phyloP scores from a whole-genome alignment of 2,888 invertebrate species.

The Eupithecia centaureata region DNA sequence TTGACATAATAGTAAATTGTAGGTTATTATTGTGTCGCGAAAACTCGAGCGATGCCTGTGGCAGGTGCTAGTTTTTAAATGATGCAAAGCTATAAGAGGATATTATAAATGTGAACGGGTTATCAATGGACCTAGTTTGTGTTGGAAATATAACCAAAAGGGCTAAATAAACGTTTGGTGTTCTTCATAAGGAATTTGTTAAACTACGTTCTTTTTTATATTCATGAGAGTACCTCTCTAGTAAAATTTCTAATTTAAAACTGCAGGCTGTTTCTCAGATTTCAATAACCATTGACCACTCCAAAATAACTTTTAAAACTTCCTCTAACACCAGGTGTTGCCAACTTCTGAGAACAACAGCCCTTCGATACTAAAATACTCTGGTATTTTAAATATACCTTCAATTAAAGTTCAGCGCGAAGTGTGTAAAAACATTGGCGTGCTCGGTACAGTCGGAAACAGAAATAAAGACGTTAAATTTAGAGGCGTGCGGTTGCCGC shows the following conservation, averaged over 20 bases:
- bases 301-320: constrained; percentile 37
- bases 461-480: constrained; percentile 83
- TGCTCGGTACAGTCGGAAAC: constrained; percentile 70
- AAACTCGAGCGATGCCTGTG: no score
- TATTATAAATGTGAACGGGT: no score
- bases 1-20: no score
- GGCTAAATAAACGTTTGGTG: no score
- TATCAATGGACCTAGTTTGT: no score
- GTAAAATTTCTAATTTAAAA: neutral
- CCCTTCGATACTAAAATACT: constrained; percentile 40
- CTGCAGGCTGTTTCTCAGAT: neutral
- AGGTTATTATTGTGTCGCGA: no score
- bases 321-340: constrained; percentile 41
- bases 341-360: constrained; percentile 29
- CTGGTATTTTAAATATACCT: constrained; percentile 42
- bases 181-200: no score
- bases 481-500: constrained; percentile 78
- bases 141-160: no score
- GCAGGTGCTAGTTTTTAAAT: no score
- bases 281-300: constrained; percentile 20
- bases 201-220: no score
- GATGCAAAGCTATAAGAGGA: no score
- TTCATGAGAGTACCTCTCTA: neutral
- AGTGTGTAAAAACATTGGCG: constrained; percentile 46
- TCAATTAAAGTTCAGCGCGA: constrained; percentile 43